These are phyloP conservation scores for Epizoanthus scotinus DNA, from an alignment of 92 coral and sea anemone genomes.

Conservation along the genomic window DNA sequence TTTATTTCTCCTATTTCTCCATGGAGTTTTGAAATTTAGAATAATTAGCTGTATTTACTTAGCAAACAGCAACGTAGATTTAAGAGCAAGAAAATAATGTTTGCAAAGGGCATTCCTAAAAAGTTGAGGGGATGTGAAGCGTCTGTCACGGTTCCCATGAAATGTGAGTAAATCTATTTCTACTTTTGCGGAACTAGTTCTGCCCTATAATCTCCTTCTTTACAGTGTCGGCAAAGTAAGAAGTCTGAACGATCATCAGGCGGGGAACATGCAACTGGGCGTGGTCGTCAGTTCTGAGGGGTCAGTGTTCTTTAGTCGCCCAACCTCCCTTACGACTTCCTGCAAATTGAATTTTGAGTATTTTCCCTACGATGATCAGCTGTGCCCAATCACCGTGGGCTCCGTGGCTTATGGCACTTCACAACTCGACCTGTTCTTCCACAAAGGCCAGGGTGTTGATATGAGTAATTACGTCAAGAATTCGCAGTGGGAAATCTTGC, in stretches of 20 bases:
- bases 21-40: too few species aligned
- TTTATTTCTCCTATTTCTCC: too few species aligned
- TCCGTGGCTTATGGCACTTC: constrained; percentile 75
- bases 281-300: constrained; percentile 53
- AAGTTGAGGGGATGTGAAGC: too few species aligned
- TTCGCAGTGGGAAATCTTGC: constrained; percentile 80
- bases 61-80: too few species aligned
- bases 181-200: too few species aligned
- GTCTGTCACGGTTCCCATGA: too few species aligned
- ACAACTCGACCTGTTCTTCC: constrained; percentile 44
- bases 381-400: constrained; percentile 66
- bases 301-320: constrained; percentile 53
- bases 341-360: constrained; percentile 72
- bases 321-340: constrained; percentile 64
- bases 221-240: constrained; percentile 64
- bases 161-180: too few species aligned
- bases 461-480: constrained; percentile 48
- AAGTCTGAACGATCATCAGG: constrained; percentile 55
- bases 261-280: constrained; percentile 63
- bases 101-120: too few species aligned
- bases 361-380: constrained; percentile 88
- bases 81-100: too few species aligned
- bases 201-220: neutral
- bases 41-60: too few species aligned
- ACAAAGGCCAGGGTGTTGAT: constrained; percentile 48